Base-by-base conservation (phyloP, 1,140 invertebrate species). In the Tribolium castaneum region DNA sequence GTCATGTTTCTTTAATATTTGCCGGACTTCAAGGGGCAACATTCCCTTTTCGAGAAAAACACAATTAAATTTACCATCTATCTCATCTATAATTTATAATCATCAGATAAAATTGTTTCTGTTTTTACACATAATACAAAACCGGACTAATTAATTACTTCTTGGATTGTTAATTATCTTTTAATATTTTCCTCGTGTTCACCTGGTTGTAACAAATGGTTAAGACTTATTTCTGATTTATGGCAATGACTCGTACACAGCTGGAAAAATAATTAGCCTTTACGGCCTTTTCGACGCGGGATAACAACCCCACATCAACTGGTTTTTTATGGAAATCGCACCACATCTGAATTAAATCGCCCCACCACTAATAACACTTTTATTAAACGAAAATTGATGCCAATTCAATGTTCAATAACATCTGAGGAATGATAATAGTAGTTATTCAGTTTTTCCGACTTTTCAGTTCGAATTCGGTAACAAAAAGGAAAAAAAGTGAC, bases 111-210 rank as follows among this genome's bases (percentile, higher is more conserved):
- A 45, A 70, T 39, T 14, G 66, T 70, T 70, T 14, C 14, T 70
- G 66, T 70, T 72, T 72, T 73, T 72, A 52, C 70, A 22, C 19
- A 54, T 13, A 16, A 14, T 50, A 45, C 39, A 50, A 52, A 9
- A 13, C 12, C 13, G 13, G 71, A 12, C 25, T 73, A 52, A 73
- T 73, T 73, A 73, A 73, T 14, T 54, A 30, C 71, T 13, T 35
- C 10, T 73, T 52, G 14, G 30, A 9, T 73, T 30, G 71, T 52
- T 73, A 54, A 73, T 73, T 73, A 73, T 51, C 19, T 34, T 72
- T 73, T 52, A 73, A 73, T 73, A 73, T 73, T 73, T 73, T 73
- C 49, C 10, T 16, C 50, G 39, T 72, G 70, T 72, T 72, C 70
- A 72, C 13, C 70, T 72, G 71, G 49, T 73, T 73, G 71, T 54